A percentile compares a stretch with the other conserved stretches of the same genome.
Evolutionary conservation across 2,888 invertebrate genomes (phyloP).

Genomic region (Apocheima hispidaria): DNA sequence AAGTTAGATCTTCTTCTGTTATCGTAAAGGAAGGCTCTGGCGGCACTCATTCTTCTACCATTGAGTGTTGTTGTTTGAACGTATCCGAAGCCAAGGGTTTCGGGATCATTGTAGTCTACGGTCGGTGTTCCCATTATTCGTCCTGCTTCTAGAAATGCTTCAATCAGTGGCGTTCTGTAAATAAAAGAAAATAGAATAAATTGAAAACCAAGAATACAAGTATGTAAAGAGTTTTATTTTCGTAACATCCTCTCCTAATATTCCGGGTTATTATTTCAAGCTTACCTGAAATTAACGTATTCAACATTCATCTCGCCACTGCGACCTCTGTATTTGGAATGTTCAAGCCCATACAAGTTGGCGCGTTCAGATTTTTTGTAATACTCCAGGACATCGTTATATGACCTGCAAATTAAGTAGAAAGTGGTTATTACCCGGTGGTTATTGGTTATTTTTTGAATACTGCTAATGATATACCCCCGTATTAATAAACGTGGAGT

Average conservation of each 20-base stretch:
- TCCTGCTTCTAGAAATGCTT: slow-evolving; percentile 88
- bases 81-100: slow-evolving; percentile 85
- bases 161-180: slow-evolving; percentile 79
- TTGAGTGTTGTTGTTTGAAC: slow-evolving; percentile 87
- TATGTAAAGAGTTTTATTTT: no score
- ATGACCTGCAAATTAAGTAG: slow-evolving; percentile 81
- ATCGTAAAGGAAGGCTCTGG: slow-evolving; percentile 86
- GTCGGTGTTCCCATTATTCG: slow-evolving; percentile 87
- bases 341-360: slow-evolving; percentile 65
- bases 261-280: slow-evolving; percentile 1
- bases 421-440: neutral
- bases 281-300: slow-evolving; percentile 77
- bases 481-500: no score
- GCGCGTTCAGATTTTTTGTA: slow-evolving; percentile 86
- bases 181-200: slow-evolving; percentile 10
- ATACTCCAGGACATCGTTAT: slow-evolving; percentile 83
- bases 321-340: slow-evolving; percentile 80
- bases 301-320: slow-evolving; percentile 87
- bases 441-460: no score
- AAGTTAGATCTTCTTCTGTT: slow-evolving; percentile 83
- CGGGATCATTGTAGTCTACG: slow-evolving; percentile 89
- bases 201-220: no score
- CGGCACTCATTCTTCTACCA: slow-evolving; percentile 86
- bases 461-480: no score
- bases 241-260: no score